Evolutionary conservation across 2,113 vertebrate species (phyloP).

Genomic region (Oryzias celebensis): DNA sequence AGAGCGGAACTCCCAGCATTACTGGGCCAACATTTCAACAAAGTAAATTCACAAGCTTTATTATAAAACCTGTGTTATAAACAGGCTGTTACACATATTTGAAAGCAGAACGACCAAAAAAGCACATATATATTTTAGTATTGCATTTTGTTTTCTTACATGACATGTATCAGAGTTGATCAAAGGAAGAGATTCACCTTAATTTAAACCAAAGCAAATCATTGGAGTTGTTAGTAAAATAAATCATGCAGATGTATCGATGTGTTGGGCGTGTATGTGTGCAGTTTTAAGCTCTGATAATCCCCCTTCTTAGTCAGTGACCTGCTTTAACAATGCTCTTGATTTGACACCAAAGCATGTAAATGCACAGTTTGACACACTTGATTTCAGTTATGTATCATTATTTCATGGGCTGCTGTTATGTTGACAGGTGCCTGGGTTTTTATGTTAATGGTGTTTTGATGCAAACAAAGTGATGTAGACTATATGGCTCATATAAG

Average conservation of each 20-base stretch:
- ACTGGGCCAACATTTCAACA: constrained; percentile 10
- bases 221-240: no score
- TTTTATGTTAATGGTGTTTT: background rate
- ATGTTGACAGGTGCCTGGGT: constrained; percentile 33
- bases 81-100: no score
- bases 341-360: constrained; percentile 29
- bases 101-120: no score
- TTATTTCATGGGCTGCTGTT: constrained; percentile 20
- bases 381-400: constrained; percentile 21
- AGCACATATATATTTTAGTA: no score
- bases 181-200: no score
- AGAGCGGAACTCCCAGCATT: constrained; percentile 16
- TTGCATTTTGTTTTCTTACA: no score
- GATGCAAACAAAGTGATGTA: no score
- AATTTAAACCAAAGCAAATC: no score
- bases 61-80: no score
- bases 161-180: no score
- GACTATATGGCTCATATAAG: no score
- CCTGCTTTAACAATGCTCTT: constrained; percentile 58
- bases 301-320: constrained; percentile 60
- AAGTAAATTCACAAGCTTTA: no score
- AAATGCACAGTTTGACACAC: constrained; percentile 18
- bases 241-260: constrained; percentile 39
- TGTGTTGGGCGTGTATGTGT: background rate
- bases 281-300: constrained; percentile 51